These are phyloP conservation scores for Acarapis woodi DNA, from an alignment of 1,140 invertebrate species.

Conservation along the genomic window DNA sequence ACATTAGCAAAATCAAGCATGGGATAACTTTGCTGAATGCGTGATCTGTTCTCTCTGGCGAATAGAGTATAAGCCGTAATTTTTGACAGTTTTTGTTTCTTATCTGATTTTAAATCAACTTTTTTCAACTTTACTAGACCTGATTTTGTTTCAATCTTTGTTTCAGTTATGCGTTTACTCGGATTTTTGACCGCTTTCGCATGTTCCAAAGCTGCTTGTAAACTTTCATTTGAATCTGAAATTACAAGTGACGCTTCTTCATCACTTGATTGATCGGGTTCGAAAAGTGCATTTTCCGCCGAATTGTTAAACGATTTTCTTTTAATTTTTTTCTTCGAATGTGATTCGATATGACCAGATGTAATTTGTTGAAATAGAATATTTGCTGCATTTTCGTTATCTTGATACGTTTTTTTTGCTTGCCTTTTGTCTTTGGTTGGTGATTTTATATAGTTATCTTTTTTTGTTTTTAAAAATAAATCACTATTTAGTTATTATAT, in stretches of 20 bases:
- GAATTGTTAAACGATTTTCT: neutral
- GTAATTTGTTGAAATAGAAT: slow-evolving; percentile 6
- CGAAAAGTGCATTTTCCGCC: slow-evolving; percentile 1
- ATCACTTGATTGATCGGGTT: slow-evolving; percentile 3
- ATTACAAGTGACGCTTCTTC: neutral
- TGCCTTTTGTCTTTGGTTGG: no score
- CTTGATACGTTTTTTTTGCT: no score
- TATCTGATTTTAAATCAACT: slow-evolving; percentile 1
- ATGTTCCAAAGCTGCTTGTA: neutral
- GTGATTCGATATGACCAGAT: neutral
- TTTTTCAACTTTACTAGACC: slow-evolving; percentile 8
- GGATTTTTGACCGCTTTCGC: slow-evolving; percentile 5
- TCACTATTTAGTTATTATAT: no score
- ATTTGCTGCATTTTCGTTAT: slow-evolving; percentile 4
- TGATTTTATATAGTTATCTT: no score
- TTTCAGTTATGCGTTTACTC: slow-evolving; percentile 2
- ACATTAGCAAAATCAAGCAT: slow-evolving; percentile 20
- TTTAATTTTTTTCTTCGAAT: neutral
- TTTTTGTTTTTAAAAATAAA: no score
- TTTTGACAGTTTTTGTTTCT: slow-evolving; percentile 5
- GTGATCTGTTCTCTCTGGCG: slow-evolving; percentile 46
- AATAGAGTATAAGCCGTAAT: slow-evolving; percentile 68
- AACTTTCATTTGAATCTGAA: neutral
- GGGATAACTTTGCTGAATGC: slow-evolving; percentile 34
- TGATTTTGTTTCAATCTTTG: neutral